Conservation (phyloP, 92 coral and sea anemone species). For the Actinernus sp. region DNA sequence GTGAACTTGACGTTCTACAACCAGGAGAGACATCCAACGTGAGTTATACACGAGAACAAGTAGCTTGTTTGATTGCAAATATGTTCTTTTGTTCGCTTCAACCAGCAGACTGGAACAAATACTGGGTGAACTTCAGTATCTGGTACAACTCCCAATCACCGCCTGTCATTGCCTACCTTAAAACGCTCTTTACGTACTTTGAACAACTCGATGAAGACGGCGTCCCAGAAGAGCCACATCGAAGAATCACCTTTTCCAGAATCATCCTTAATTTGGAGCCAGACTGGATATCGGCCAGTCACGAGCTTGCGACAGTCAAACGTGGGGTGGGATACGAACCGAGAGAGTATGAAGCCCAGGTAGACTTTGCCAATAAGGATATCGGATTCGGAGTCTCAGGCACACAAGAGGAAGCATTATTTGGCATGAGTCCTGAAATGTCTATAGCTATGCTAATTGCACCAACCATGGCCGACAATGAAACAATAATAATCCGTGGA, state of each 20-base stretch:
- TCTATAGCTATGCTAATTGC: conserved; percentile 12
- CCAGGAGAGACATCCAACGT: background rate
- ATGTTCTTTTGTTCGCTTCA: conserved; percentile 21
- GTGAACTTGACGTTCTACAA: background rate
- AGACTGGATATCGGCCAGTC: conserved; percentile 7
- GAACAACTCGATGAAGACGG: background rate
- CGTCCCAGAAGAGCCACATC: background rate
- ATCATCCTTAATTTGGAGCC: background rate
- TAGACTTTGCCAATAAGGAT: conserved; percentile 18
- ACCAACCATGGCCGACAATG: conserved; percentile 13
- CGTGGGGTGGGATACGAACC: conserved; percentile 18
- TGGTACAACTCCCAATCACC: conserved; percentile 14
- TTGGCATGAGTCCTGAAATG: conserved; percentile 33
- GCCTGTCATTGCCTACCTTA: conserved; percentile 3
- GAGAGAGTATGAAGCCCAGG: conserved; percentile 18
- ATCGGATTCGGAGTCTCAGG: conserved; percentile 22
- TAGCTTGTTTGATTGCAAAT: conserved; percentile 11
- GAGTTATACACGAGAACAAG: conserved; percentile 3
- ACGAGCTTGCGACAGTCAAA: background rate
- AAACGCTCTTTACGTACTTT: conserved; percentile 9
- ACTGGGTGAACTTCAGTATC: conserved; percentile 25
- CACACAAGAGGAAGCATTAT: conserved; percentile 26
- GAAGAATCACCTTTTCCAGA: conserved; percentile 1
- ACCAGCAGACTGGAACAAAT: conserved; percentile 5
- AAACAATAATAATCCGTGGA: conserved; percentile 13